Base-by-base conservation (phyloP, 2,113 vertebrate species). In the Gymnogyps californianus region DNA sequence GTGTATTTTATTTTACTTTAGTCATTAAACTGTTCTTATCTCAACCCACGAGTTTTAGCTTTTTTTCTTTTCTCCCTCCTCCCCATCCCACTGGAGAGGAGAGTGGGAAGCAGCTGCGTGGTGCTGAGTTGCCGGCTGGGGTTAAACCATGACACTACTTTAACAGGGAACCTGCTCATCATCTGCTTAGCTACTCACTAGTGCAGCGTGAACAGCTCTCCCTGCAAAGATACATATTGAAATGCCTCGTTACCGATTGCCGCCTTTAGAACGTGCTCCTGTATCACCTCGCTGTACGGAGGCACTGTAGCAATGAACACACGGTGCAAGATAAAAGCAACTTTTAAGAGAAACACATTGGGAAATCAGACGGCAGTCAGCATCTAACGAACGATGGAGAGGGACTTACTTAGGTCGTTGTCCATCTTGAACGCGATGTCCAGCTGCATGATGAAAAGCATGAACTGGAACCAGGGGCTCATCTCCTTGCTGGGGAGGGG, bases 401-500 rank as follows among this genome's bases (percentile, higher is more conserved):
- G 16, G 0, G n/a, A 98, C 99, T 99, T 97, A 99, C 99, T 98
- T 19, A 99, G 99, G 91, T 99, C 99, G 38, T 99, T 99, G 98
- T 98, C 94, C 90, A 99, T 96, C 98, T 99, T 99, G 96, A 99
- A 99, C 3, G 99, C 99, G 0, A 99, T 99, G 98, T 99, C 99
- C 92, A 99, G 98, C 93, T 99, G 99, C 93, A 99, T 97, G 97
- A 99, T 98, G 94, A 99, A 98, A 14, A 99, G 97, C 98, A 99
- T 99, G 92, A 99, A 99, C 96, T 99, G 99, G 98, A 99, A 99
- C 99, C 99, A 99, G 77, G 99, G 98, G 92, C 99, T 99, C 99
- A 99, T 99, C 98, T 99, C 99, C 96, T 98, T 99, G 91, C 87
- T 75, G 17, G 98, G 98, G 76, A 98, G 97, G 2, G 99, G 99